Percentiles rank a stretch among this genome's conserved stretches.
Evolutionary conservation across 2,797 vertebrate species (phyloP).

Genomic region (Lerista edwardsae): DNA sequence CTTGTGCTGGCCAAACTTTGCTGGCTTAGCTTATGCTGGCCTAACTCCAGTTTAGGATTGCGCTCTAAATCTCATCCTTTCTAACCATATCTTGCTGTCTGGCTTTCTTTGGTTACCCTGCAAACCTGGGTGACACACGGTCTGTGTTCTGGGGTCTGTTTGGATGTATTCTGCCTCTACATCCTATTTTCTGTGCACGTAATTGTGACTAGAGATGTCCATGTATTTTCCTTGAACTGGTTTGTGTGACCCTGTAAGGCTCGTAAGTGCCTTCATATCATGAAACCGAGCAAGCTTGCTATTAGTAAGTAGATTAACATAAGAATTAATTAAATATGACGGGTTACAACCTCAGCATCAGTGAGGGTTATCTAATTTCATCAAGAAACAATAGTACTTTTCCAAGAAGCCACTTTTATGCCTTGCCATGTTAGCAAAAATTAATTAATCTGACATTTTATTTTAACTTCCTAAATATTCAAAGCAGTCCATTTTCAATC

Average conservation of each 20-base stretch:
- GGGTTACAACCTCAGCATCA: constrained; percentile 39
- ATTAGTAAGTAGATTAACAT: constrained; percentile 23
- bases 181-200: neutral
- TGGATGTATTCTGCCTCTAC: neutral
- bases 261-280: neutral
- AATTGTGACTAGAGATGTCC: neutral
- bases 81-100: too few species aligned
- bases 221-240: neutral
- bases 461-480: constrained; percentile 50
- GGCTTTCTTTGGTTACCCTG: too few species aligned
- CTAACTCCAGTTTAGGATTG: too few species aligned
- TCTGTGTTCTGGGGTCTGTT: neutral
- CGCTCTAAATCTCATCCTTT: too few species aligned
- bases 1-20: too few species aligned
- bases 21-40: too few species aligned
- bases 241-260: neutral
- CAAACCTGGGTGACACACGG: too few species aligned
- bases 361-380: constrained; percentile 29
- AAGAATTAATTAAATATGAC: constrained; percentile 22
- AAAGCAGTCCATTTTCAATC: constrained; percentile 48
- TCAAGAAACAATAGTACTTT: constrained; percentile 55
- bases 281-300: neutral
- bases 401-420: constrained; percentile 38
- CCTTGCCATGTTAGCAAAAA: constrained; percentile 43
- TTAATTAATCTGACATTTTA: constrained; percentile 36